Base-by-base conservation (phyloP, 2,113 vertebrate genomes). In the Sclerurus mexicanus region DNA sequence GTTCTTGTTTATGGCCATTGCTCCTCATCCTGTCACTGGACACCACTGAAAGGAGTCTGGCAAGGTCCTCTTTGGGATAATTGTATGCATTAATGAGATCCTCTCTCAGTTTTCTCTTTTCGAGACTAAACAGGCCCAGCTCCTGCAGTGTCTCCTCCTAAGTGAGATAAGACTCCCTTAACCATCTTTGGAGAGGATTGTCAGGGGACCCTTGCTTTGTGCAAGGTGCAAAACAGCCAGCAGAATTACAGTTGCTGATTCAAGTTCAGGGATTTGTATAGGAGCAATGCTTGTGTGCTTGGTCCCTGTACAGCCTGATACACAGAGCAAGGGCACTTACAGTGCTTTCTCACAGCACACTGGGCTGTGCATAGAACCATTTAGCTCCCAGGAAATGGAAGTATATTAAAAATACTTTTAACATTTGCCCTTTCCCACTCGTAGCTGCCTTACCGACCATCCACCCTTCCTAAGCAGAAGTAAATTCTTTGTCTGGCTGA, bases 351-450 rank as follows among this genome's bases (percentile, higher is more conserved):
- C 18, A 18, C 14, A 33, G 37, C 2, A 1, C 25, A 3, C 30
- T 71, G 68, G 55, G 14, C 47, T 44, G 24, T 28, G 28, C 55
- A 12, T 44, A n/a, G 53, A 83, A 58, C 37, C 67, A 17, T 62
- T 83, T 81, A 81, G 12, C 22, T 73, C 25, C 71, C 42, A 78
- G 40, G 62, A 85, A 83, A 64, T 81, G 9, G 24, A 89, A 75
- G 24, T 87, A 42, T 87, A 81, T 93, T 95, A 85, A 93, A 91
- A 90, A 76, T 93, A 76, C 42, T 93, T 94, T 49, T 50, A 91
- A 77, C 63, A 12, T 59, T 91, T 96, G 55, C 63, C 42, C 35
- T 80, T 90, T 88, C 60, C 82, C 67, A 19, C 64, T 40, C n/a
- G 27, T 86, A 73, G 73, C 73, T 92, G 88, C 56, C 82, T 89